Conservation (phyloP, 1,140 invertebrate species). For the Trypoxylus dichotomus region DNA sequence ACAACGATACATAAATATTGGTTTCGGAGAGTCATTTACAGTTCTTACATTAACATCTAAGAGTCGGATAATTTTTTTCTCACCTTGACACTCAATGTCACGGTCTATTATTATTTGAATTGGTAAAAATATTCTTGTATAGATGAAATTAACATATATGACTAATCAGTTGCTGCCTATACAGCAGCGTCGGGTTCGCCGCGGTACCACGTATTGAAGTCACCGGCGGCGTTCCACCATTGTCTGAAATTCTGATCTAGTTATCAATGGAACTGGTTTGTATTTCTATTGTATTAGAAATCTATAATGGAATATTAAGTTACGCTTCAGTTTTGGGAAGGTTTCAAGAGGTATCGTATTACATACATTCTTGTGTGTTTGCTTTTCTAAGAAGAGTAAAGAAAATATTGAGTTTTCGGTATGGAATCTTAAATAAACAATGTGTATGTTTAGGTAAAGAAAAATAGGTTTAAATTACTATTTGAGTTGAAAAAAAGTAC, state of each 20-base stretch:
- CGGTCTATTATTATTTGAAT: neutral
- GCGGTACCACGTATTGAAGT: neutral
- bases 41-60: neutral
- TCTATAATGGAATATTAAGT: neutral
- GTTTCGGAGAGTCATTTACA: neutral
- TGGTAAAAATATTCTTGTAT: neutral
- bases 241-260: neutral
- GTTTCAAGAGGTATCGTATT: neutral
- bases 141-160: neutral
- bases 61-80: neutral
- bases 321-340: neutral
- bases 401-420: neutral
- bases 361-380: neutral
- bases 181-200: neutral
- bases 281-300: neutral
- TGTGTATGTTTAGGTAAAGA: no score
- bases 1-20: neutral
- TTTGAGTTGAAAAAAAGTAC: no score
- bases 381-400: neutral
- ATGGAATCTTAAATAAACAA: neutral
- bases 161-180: neutral
- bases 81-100: conserved; percentile 1
- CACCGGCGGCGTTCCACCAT: neutral
- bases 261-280: neutral
- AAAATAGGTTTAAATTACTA: no score